Conservation (phyloP, 1,140 invertebrate species). For the Adelges cooleyi region DNA sequence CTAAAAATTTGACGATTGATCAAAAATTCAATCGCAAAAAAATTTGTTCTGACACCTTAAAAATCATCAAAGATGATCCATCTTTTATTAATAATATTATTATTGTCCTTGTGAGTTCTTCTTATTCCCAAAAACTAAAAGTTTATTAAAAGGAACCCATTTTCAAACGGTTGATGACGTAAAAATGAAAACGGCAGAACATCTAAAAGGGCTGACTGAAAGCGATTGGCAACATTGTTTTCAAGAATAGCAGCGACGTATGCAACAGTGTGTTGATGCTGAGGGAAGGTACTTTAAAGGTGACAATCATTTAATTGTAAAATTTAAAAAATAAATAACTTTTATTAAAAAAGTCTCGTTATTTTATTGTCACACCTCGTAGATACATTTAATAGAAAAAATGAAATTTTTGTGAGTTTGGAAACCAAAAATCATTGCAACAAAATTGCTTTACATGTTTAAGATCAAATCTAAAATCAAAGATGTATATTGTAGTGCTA, state of each 20-base stretch:
- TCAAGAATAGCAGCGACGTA: slow-evolving; percentile 11
- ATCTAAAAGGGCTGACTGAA: slow-evolving; percentile 10
- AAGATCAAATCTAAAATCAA: too few species aligned
- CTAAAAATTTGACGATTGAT: slow-evolving; percentile 24
- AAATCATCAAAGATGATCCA: neutral
- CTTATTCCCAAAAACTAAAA: slow-evolving; percentile 34
- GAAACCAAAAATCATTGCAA: too few species aligned
- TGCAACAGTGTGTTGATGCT: slow-evolving; percentile 6
- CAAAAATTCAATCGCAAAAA: slow-evolving; percentile 4
- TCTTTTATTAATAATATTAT: neutral
- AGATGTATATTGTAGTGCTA: too few species aligned
- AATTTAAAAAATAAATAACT: slow-evolving; percentile 2
- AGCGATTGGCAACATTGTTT: slow-evolving; percentile 28
- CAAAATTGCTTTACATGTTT: too few species aligned
- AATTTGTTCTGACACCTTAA: slow-evolving; percentile 3
- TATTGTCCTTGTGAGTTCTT: slow-evolving; percentile 32
- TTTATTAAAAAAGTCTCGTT: slow-evolving; percentile 15
- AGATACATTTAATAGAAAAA: too few species aligned
- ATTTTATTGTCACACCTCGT: neutral
- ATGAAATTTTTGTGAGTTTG: too few species aligned
- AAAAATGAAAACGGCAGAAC: slow-evolving; percentile 29
- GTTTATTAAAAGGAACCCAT: slow-evolving; percentile 30
- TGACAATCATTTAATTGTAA: slow-evolving; percentile 4
- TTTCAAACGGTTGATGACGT: slow-evolving; percentile 32
- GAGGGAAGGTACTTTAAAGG: slow-evolving; percentile 9